A percentile compares a stretch with the other conserved stretches of the same genome.
These are phyloP conservation scores for Andrena dorsata DNA, from an alignment of 2,888 invertebrate genomes.

Conservation along the genomic window DNA sequence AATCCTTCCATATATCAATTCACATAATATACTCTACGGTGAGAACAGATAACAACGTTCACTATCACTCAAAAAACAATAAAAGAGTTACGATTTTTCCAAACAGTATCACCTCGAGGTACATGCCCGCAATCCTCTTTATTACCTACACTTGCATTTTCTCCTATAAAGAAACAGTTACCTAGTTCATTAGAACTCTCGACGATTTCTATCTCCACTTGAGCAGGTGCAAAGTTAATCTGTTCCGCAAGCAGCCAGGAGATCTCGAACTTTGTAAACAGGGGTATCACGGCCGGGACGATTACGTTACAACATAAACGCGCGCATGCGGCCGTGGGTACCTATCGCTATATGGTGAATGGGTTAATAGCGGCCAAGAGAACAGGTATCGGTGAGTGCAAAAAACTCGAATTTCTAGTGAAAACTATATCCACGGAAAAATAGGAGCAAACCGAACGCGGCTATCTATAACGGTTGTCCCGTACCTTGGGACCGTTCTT, in stretches of 20 bases:
- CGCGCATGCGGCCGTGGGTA: not conserved
- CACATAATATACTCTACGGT: no score
- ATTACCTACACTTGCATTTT: not conserved
- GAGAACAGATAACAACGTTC: no score
- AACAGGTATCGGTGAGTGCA: slow-evolving; percentile 23
- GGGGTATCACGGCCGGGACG: not conserved
- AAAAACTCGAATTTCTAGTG: slow-evolving; percentile 45
- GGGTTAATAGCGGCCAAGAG: slow-evolving; percentile 30
- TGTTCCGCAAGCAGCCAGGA: not conserved
- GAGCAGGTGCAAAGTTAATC: slow-evolving; percentile 4
- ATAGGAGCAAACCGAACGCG: slow-evolving; percentile 36
- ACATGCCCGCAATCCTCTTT: not conserved
- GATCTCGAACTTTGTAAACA: slow-evolving; percentile 12
- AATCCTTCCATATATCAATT: no score
- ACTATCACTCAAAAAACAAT: no score
- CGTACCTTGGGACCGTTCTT: slow-evolving; percentile 63
- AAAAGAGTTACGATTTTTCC: no score
- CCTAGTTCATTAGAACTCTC: not conserved
- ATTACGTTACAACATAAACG: slow-evolving; percentile 32
- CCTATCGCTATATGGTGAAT: slow-evolving; percentile 24
- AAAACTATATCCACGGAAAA: slow-evolving; percentile 53
- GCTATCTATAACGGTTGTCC: slow-evolving; percentile 65
- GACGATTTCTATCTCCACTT: slow-evolving; percentile 7
- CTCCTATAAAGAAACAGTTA: not conserved
- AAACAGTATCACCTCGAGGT: not conserved